Evolutionary conservation across 2,888 invertebrate genomes (phyloP).

Genomic region (Gymnoscelis rufifasciata): DNA sequence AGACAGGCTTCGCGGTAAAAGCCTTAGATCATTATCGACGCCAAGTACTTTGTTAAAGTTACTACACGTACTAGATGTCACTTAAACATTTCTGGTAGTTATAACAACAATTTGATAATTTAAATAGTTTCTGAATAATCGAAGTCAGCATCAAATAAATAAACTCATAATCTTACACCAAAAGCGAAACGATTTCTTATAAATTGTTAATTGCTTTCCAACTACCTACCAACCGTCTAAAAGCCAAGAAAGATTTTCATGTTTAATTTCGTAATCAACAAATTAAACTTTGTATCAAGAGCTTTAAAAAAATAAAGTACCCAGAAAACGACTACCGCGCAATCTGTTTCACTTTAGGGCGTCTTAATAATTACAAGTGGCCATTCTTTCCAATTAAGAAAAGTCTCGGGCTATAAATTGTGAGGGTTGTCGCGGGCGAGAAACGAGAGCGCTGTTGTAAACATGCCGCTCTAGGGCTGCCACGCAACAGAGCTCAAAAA

Average conservation of each 20-base stretch:
- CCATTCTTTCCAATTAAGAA: constrained; percentile 79
- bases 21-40: constrained; percentile 14
- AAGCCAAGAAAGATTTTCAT: constrained; percentile 25
- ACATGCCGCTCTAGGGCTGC: constrained; percentile 62
- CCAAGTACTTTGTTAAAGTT: constrained; percentile 3
- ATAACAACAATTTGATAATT: no score
- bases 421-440: constrained; percentile 65
- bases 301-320: constrained; percentile 52
- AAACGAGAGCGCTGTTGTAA: constrained; percentile 57
- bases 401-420: constrained; percentile 77
- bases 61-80: no score
- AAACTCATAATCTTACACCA: no score
- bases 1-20: constrained; percentile 15
- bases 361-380: constrained; percentile 79
- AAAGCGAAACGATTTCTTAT: background rate
- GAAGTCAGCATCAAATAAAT: no score
- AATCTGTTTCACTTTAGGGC: constrained; percentile 79
- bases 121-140: no score
- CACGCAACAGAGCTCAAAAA: constrained; percentile 34
- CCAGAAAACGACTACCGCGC: constrained; percentile 60
- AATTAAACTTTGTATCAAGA: constrained; percentile 46
- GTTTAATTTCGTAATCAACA: constrained; percentile 39
- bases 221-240: constrained; percentile 1
- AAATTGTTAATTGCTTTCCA: constrained; percentile 1
- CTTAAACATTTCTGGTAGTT: no score